phyloP scores from a whole-genome alignment of 2,113 vertebrate genomes.

The Nesoenas mayeri region DNA sequence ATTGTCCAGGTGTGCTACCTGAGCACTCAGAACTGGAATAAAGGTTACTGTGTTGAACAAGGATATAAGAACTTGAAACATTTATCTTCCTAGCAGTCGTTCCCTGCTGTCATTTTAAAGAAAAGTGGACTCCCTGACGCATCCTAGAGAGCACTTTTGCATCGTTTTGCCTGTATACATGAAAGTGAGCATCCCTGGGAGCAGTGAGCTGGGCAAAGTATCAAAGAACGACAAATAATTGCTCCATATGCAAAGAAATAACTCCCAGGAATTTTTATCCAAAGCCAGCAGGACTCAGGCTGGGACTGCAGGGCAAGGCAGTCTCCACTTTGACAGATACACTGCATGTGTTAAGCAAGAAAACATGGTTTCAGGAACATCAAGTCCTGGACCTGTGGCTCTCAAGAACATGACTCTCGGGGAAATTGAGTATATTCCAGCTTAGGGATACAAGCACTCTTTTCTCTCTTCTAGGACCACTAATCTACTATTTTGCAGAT shows the following conservation, averaged over 20 bases:
- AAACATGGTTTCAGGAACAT: background rate
- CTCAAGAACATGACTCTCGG: background rate
- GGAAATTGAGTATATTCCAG: background rate
- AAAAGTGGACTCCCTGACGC: background rate
- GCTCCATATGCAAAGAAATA: background rate
- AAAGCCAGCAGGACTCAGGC: background rate
- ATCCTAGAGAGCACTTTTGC: background rate
- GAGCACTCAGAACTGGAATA: background rate
- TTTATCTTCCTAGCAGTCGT: background rate
- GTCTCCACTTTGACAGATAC: background rate
- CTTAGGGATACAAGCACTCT: background rate
- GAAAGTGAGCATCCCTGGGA: background rate
- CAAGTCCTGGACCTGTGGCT: background rate
- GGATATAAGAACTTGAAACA: background rate
- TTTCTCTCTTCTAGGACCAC: background rate
- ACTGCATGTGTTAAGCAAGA: background rate
- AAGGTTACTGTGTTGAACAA: background rate
- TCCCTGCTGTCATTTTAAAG: background rate
- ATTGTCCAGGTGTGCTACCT: background rate
- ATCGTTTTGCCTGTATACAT: background rate
- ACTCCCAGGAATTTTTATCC: background rate
- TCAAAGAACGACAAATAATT: constrained; percentile 11
- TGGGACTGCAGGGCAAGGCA: background rate
- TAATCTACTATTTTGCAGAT: background rate
- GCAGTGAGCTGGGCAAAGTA: background rate